These are phyloP conservation scores for Zoanthus sociatus DNA, from an alignment of 92 coral and sea anemone genomes.

Conservation along the genomic window DNA sequence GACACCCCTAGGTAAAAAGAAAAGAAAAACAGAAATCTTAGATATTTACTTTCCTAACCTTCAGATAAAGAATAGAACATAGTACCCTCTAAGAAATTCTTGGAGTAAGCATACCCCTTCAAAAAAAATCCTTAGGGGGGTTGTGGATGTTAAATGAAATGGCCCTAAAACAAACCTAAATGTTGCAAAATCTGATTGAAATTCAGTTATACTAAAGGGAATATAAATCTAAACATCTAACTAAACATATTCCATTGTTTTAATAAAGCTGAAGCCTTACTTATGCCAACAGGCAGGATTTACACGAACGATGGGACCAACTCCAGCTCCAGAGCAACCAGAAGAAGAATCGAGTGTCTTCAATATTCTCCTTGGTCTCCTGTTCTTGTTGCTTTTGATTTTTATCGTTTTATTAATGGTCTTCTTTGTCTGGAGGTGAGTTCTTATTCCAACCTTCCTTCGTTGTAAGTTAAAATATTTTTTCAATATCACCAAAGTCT, in stretches of 20 bases:
- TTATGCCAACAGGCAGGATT: constrained; percentile 37
- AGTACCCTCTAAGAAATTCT: too few relatives aligned
- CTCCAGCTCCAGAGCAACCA: constrained; percentile 26
- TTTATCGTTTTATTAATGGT: constrained; percentile 53
- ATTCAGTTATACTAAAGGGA: neutral
- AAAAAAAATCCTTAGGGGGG: neutral
- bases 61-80: too few relatives aligned
- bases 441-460: neutral
- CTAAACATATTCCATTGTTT: neutral
- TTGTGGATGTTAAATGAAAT: neutral
- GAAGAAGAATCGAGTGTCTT: constrained; percentile 55
- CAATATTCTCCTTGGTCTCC: constrained; percentile 63
- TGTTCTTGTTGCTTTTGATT: constrained; percentile 60
- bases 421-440: constrained; percentile 70
- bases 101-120: neutral
- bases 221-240: neutral
- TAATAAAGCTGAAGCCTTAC: neutral
- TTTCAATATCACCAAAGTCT: neutral
- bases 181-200: neutral
- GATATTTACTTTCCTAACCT: too few relatives aligned
- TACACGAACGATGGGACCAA: constrained; percentile 43
- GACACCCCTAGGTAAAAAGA: too few relatives aligned
- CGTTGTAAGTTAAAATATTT: neutral
- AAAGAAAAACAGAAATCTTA: too few relatives aligned
- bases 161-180: neutral